Conservation (phyloP, 2,113 vertebrate genomes). For the Lathamus discolor region DNA sequence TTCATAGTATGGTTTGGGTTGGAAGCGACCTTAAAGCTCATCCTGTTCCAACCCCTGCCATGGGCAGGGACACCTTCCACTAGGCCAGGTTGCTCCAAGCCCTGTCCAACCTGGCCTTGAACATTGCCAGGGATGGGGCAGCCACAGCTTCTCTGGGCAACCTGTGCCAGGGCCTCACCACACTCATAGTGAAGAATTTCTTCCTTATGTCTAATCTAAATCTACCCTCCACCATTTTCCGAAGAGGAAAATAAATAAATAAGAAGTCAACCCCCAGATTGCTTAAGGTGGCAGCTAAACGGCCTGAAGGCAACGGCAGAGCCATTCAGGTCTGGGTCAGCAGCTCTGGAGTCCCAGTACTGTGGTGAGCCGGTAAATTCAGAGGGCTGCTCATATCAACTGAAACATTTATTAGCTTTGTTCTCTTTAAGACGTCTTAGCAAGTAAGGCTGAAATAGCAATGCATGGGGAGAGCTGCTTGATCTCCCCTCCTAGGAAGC, state of each 20-base stretch:
- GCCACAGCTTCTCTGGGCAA: not conserved
- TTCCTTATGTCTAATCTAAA: not conserved
- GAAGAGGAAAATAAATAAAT: not conserved
- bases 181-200: not conserved
- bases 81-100: not conserved
- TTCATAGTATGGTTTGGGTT: not conserved
- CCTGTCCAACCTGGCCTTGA: not conserved
- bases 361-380: not conserved
- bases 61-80: not conserved
- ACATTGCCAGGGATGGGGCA: not conserved
- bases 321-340: not conserved
- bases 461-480: not conserved
- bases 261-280: not conserved
- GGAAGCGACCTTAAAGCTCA: not conserved
- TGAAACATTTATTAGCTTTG: not conserved
- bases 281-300: not conserved
- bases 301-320: not conserved
- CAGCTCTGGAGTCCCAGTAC: not conserved
- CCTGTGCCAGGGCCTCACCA: not conserved
- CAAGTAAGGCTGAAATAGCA: not conserved
- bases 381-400: not conserved
- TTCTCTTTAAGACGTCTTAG: not conserved
- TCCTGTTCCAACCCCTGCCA: not conserved
- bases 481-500: not conserved
- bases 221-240: not conserved